Evolutionary conservation across 2,888 invertebrate genomes (phyloP).

Genomic region (Alloplasta piceator): DNA sequence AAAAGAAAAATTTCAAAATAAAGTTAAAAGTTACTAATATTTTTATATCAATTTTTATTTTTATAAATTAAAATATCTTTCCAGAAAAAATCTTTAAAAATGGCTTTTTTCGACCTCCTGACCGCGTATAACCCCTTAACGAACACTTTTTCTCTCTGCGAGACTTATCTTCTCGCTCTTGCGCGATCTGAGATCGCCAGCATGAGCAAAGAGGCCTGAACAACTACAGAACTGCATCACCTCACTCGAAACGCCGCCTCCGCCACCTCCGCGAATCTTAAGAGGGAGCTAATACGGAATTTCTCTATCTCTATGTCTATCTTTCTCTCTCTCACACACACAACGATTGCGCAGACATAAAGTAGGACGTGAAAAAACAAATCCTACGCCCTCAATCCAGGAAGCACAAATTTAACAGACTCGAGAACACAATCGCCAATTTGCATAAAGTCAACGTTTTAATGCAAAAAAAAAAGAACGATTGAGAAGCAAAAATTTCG

Average conservation of each 20-base stretch:
- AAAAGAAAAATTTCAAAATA: too few relatives aligned
- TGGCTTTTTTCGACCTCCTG: too few relatives aligned
- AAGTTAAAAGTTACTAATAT: too few relatives aligned
- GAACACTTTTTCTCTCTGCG: too few relatives aligned
- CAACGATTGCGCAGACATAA: background rate
- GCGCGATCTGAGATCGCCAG: slow-evolving; percentile 25
- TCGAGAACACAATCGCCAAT: slow-evolving; percentile 4
- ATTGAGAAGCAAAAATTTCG: too few relatives aligned
- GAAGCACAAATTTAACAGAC: slow-evolving; percentile 6
- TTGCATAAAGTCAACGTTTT: too few relatives aligned
- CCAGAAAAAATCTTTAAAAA: too few relatives aligned
- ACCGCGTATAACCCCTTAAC: too few relatives aligned
- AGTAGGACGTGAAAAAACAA: background rate
- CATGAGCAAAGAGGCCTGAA: background rate
- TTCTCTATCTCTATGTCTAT: slow-evolving; percentile 32
- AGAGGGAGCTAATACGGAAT: slow-evolving; percentile 37
- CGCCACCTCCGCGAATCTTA: slow-evolving; percentile 55
- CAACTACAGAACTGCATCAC: slow-evolving; percentile 31
- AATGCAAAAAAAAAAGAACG: too few relatives aligned
- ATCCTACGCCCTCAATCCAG: slow-evolving; percentile 29
- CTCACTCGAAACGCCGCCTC: slow-evolving; percentile 33
- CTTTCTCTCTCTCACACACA: slow-evolving; percentile 14
- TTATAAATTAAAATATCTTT: too few relatives aligned
- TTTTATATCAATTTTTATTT: too few relatives aligned
- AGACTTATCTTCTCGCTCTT: background rate